Conservation (phyloP, 2,888 invertebrate genomes). For the Xestia xanthographa region DNA sequence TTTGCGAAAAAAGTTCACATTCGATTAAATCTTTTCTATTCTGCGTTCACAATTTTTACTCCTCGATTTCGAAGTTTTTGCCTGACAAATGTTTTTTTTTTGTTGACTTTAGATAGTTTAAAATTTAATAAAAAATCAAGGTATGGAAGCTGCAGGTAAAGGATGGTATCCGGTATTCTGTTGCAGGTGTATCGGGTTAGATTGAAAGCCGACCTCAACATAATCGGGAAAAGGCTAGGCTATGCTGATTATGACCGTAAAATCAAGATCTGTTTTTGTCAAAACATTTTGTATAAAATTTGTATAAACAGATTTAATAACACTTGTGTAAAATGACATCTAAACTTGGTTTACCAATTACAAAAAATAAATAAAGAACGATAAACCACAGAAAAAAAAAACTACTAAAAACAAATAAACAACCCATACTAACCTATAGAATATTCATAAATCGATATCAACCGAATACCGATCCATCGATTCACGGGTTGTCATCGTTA, state of each 20-base stretch:
- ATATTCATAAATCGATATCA: conserved; percentile 38
- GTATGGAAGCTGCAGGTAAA: neutral
- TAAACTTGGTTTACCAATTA: neutral
- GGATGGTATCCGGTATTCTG: neutral
- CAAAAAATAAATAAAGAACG: neutral
- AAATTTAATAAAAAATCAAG: neutral
- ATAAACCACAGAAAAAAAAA: neutral
- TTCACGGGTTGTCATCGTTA: conserved; percentile 46
- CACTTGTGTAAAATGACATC: neutral
- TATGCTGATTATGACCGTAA: neutral
- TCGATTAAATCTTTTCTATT: conserved; percentile 2
- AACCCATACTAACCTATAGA: neutral
- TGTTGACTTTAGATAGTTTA: neutral
- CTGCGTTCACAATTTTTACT: neutral
- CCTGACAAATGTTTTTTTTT: neutral
- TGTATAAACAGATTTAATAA: neutral
- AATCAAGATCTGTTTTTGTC: neutral
- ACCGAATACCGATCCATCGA: conserved; percentile 34
- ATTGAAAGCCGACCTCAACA: neutral
- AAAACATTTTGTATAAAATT: neutral
- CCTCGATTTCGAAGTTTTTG: neutral
- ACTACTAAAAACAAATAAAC: neutral
- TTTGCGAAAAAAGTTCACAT: too few species aligned
- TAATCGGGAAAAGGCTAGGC: neutral
- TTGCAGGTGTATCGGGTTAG: neutral